These are phyloP conservation scores for Columba janthina DNA, from an alignment of 2,113 vertebrate genomes.

Conservation along the genomic window DNA sequence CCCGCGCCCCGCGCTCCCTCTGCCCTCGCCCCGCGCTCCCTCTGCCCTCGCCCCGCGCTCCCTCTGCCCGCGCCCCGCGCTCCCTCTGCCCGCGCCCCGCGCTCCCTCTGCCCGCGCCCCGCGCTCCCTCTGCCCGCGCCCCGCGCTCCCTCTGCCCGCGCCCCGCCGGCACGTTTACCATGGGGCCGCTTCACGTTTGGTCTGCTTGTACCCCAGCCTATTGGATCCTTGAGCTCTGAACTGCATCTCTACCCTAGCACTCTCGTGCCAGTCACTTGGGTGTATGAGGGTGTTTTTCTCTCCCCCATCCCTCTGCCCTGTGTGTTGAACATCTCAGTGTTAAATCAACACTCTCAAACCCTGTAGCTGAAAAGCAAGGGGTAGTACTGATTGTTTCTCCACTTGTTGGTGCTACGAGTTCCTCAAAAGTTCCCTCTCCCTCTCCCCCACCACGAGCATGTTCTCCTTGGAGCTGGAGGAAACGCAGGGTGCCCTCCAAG, in stretches of 20 bases:
- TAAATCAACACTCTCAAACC: not conserved
- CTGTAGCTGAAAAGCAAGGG: not conserved
- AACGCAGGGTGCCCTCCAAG: accelerated
- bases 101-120: too few relatives aligned
- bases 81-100: too few relatives aligned
- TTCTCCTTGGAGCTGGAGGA: not conserved
- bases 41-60: too few relatives aligned
- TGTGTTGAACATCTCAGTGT: accelerated
- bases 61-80: too few relatives aligned
- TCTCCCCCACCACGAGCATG: accelerated
- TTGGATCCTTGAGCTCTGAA: not conserved
- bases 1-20: not conserved
- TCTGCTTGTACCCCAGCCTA: not conserved
- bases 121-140: too few relatives aligned
- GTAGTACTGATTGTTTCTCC: not conserved
- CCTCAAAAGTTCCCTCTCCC: not conserved
- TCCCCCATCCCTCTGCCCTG: not conserved
- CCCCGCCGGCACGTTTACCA: accelerated
- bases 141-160: too few relatives aligned
- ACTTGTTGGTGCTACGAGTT: not conserved
- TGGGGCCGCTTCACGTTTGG: not conserved
- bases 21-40: too few relatives aligned
- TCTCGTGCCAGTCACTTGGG: accelerated
- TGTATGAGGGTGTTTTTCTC: not conserved
- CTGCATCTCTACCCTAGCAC: accelerated